Conservation (phyloP, 2,797 vertebrate species). For the Morelia viridis region DNA sequence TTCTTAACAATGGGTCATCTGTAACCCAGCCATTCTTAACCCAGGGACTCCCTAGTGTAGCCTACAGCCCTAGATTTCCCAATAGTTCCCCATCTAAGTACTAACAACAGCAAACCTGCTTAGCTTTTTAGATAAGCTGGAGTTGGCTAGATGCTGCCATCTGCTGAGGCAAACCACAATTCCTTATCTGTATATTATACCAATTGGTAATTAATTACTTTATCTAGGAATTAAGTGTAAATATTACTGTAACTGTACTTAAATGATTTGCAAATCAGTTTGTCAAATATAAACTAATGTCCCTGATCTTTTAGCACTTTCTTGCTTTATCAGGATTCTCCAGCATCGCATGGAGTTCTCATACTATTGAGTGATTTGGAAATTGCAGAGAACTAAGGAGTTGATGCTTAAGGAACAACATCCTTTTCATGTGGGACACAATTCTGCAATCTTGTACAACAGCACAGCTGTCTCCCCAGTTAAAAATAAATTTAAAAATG, state of each 20-base stretch:
- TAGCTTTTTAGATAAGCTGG: background rate
- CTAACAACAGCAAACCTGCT: background rate
- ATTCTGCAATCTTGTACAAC: no score
- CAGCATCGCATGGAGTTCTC: background rate
- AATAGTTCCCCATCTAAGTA: background rate
- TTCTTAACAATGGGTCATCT: no score
- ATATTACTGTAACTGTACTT: background rate
- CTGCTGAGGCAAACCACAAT: background rate
- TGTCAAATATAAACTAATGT: background rate
- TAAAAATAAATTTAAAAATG: no score
- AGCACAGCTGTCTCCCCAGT: no score
- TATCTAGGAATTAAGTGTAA: background rate
- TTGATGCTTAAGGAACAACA: no score
- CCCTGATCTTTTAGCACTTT: background rate
- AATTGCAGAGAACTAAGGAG: background rate
- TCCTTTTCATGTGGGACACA: no score
- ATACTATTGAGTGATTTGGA: background rate
- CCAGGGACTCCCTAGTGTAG: background rate
- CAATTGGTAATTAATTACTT: background rate
- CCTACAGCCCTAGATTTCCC: background rate
- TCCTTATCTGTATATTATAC: background rate
- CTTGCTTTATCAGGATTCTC: background rate
- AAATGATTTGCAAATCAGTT: background rate
- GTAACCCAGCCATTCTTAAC: no score
- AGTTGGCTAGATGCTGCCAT: background rate